Conservation (phyloP, 2,113 vertebrate genomes). For the Jacana jacana region DNA sequence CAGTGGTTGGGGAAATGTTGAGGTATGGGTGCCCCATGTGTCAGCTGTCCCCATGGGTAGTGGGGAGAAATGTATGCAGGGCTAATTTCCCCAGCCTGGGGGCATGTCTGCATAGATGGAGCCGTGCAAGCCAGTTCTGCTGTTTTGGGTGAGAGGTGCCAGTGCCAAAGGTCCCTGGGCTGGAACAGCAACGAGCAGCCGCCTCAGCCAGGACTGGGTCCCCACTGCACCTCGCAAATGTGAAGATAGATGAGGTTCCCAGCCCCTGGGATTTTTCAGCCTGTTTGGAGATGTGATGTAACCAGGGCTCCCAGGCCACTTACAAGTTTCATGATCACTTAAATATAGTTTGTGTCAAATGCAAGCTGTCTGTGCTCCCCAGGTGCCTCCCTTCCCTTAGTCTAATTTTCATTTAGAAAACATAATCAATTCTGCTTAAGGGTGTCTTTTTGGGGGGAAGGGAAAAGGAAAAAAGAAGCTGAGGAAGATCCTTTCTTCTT, state of each 20-base stretch:
- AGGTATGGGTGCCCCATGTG: accelerated
- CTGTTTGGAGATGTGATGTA: background rate
- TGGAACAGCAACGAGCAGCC: background rate
- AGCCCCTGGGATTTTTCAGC: background rate
- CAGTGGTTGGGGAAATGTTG: background rate
- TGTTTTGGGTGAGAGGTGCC: background rate
- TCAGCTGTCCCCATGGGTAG: background rate
- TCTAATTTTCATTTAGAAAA: background rate
- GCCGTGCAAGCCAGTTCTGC: background rate
- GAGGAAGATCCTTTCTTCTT: background rate
- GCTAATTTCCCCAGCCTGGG: background rate
- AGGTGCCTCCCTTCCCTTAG: background rate
- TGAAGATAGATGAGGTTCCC: background rate
- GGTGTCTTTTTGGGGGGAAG: background rate
- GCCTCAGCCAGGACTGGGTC: background rate
- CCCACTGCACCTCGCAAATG: accelerated
- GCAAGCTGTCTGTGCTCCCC: background rate
- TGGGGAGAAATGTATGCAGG: background rate
- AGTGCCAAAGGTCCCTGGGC: background rate
- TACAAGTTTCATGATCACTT: background rate
- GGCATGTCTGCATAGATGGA: background rate
- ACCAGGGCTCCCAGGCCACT: background rate
- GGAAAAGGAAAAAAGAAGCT: background rate
- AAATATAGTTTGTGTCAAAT: background rate
- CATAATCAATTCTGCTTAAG: background rate